Evolutionary conservation across 64 coral and sea anemone genomes (phyloP), one percentile per base, ranked within the genome.

Genomic region (Porites australiensis): DNA sequence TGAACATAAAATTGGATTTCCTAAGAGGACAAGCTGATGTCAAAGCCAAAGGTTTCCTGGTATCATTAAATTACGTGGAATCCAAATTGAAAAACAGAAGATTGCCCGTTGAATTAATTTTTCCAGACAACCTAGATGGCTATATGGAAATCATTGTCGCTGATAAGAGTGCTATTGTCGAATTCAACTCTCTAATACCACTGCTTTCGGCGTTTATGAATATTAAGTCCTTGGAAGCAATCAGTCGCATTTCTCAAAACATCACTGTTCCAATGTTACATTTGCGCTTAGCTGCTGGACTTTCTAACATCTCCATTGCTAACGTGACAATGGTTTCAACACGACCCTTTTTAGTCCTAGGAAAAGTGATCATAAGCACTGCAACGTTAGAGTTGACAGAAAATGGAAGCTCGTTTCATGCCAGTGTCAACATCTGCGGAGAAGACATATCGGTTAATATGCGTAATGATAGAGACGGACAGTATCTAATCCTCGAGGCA

Each of bases 281-380:
- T 22, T 57, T 78, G 16, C 19, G n/a, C 16, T 15, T 78, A 50
- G 2, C 48, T 19, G 47, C 75, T 14, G 75, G 75, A 8, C 15
- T 78, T n/a, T 53, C 52, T 8, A 78, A 78, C n/a, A 78, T 78
- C 14, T 55, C 75, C 75, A 23, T 78, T 10, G 15, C 57, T 78
- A 48, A 55, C 51, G 75, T 78, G 45, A 57, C 5, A 48, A 57
- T 51, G 4, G 45, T 55, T 7, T 78, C 75, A 55, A 55, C 50
- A 5, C 21, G n/a, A 7, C 50, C 75, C 20, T 14, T 78, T 2
- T 51, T 19, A 46, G 15, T 78, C 23, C n/a, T 50, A 50, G 50
- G 75, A 22, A 53, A 58, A 78, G 23, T 78, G 19, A 7, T 55
- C 10, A 78, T 78, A 18, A n/a, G 4, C 23, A 78, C 53, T 78